phyloP scores from a whole-genome alignment of 2,888 invertebrate species.

The Acanthosepion lycidas region DNA sequence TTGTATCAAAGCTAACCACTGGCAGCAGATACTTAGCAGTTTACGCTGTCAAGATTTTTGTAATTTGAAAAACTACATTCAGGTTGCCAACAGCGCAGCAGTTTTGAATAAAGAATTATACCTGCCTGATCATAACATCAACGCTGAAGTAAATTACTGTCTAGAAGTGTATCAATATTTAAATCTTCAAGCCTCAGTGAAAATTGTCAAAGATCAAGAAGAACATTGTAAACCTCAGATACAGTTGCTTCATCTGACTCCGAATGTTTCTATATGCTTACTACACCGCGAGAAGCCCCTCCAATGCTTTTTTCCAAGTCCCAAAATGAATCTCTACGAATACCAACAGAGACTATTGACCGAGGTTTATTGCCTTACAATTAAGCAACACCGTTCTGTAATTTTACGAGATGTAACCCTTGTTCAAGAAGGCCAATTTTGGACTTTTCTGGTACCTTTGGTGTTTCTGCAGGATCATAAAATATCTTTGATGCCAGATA shows the following conservation, averaged over 20 bases:
- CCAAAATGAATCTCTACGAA: background rate
- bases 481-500: background rate
- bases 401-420: background rate
- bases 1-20: conserved; percentile 63
- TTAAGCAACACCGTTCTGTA: background rate
- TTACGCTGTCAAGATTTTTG: conserved; percentile 60
- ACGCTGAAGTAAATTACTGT: background rate
- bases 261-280: background rate
- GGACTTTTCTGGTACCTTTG: background rate
- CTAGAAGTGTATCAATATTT: background rate
- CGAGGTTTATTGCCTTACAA: background rate
- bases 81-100: conserved; percentile 56
- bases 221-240: background rate
- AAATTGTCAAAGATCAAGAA: background rate
- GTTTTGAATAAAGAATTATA: background rate
- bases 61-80: conserved; percentile 56
- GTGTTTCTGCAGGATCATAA: background rate
- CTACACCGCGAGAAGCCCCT: background rate
- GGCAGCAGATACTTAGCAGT: conserved; percentile 66
- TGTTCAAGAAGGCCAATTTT: background rate
- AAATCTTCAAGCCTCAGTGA: background rate
- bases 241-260: background rate
- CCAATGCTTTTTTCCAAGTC: background rate
- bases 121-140: background rate
- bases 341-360: background rate